Evolutionary conservation across 92 coral and sea anemone genomes (phyloP).

Genomic region (Palythoa caribaeorum): DNA sequence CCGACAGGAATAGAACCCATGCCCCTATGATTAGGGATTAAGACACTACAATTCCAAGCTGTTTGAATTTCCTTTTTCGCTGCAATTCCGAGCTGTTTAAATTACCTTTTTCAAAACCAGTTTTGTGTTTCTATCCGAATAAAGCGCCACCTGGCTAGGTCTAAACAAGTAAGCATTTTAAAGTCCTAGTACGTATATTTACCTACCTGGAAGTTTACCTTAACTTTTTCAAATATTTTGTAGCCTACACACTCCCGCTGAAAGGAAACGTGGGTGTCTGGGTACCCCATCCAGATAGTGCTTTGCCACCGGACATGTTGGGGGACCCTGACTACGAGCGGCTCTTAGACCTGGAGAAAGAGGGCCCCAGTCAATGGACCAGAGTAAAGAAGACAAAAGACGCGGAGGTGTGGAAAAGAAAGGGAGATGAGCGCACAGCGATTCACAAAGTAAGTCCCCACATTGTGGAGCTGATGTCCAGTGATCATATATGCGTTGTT

Average conservation of each 20-base stretch:
- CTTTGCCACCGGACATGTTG: slow-evolving; percentile 89
- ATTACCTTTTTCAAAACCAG: neutral
- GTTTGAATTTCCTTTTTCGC: too few species aligned
- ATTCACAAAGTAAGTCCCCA: slow-evolving; percentile 76
- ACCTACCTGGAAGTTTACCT: neutral
- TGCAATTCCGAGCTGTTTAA: too few species aligned
- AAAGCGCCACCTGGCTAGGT: neutral
- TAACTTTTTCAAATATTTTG: neutral
- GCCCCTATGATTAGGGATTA: too few species aligned
- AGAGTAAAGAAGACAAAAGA: slow-evolving; percentile 82
- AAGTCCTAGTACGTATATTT: neutral
- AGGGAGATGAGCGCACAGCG: slow-evolving; percentile 76
- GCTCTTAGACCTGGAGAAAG: slow-evolving; percentile 82
- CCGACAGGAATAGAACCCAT: too few species aligned
- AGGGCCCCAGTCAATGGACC: slow-evolving; percentile 80
- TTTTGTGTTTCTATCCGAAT: neutral
- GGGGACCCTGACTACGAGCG: slow-evolving; percentile 88
- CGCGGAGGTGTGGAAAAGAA: slow-evolving; percentile 87
- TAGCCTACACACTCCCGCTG: slow-evolving; percentile 44
- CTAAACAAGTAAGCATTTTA: neutral
- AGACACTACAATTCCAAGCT: too few species aligned
- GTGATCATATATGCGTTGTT: too few species aligned
- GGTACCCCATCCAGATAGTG: slow-evolving; percentile 46
- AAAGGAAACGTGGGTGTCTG: slow-evolving; percentile 44
- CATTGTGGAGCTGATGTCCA: neutral